A percentile compares a stretch with the other conserved stretches of the same genome.
Conservation (phyloP, 2,888 invertebrate species). For the Aphidoletes aphidimyza region DNA sequence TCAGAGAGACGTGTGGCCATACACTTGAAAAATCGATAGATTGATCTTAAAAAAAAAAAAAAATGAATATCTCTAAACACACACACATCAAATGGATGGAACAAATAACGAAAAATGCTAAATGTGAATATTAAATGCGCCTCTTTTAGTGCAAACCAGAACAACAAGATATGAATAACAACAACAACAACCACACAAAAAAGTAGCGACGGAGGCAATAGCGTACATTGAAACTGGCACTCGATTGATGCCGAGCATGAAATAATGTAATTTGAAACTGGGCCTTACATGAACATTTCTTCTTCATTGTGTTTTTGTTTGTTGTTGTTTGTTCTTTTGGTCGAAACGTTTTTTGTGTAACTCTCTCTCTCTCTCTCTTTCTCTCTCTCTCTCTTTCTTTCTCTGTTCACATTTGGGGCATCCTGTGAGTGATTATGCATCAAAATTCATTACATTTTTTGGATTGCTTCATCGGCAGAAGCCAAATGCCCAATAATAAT, state of each 20-base stretch:
- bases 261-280: constrained; percentile 15
- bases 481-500: neutral
- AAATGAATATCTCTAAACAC: neutral
- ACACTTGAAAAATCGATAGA: constrained; percentile 22
- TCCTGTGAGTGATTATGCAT: neutral
- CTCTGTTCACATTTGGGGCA: no score
- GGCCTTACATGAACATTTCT: neutral
- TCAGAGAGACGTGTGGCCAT: neutral
- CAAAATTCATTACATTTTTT: constrained; percentile 12
- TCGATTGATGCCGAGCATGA: no score
- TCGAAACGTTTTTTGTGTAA: no score
- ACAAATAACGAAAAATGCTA: neutral
- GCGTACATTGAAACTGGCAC: no score
- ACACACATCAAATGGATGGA: no score
- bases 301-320: no score
- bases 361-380: no score
- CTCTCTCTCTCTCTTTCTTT: no score
- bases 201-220: no score
- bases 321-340: no score
- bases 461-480: neutral
- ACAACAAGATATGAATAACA: neutral
- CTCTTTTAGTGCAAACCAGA: neutral
- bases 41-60: neutral
- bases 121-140: neutral
- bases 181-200: no score